Conservation (phyloP, 2,888 invertebrate species). For the Brenthis daphne region DNA sequence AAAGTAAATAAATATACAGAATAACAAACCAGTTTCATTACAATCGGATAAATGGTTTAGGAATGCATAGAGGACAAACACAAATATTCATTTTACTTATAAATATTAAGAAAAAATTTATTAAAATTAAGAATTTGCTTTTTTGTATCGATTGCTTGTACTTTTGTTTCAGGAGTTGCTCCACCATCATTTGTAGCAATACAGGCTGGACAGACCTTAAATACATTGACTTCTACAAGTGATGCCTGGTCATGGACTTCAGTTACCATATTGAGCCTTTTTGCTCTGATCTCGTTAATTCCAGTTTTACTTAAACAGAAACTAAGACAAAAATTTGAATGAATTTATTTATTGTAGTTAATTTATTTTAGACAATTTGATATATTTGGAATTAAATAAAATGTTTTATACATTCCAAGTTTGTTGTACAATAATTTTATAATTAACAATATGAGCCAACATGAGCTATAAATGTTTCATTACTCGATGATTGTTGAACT, state of each 20-base stretch:
- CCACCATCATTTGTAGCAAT: constrained; percentile 99
- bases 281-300: constrained; percentile 91
- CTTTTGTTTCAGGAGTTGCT: constrained; percentile 88
- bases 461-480: constrained; percentile 84
- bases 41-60: too few relatives aligned
- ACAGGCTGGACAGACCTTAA: constrained; percentile 97
- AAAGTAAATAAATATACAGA: too few relatives aligned
- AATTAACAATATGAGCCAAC: constrained; percentile 87
- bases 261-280: constrained; percentile 87
- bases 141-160: neutral
- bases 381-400: constrained; percentile 47
- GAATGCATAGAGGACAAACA: too few relatives aligned
- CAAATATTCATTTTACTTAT: too few relatives aligned
- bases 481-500: constrained; percentile 83
- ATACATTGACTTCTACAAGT: constrained; percentile 93
- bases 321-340: constrained; percentile 90
- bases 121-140: too few relatives aligned
- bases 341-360: constrained; percentile 61
- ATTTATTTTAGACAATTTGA: constrained; percentile 55
- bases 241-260: constrained; percentile 95
- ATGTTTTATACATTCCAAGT: constrained; percentile 67
- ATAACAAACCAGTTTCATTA: too few relatives aligned
- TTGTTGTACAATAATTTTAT: constrained; percentile 16
- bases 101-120: too few relatives aligned
- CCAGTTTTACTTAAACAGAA: constrained; percentile 93